A percentile compares a stretch with the other conserved stretches of the same genome.
Evolutionary conservation across 2,113 vertebrate species (phyloP).

Genomic region (Artemisiospiza belli): DNA sequence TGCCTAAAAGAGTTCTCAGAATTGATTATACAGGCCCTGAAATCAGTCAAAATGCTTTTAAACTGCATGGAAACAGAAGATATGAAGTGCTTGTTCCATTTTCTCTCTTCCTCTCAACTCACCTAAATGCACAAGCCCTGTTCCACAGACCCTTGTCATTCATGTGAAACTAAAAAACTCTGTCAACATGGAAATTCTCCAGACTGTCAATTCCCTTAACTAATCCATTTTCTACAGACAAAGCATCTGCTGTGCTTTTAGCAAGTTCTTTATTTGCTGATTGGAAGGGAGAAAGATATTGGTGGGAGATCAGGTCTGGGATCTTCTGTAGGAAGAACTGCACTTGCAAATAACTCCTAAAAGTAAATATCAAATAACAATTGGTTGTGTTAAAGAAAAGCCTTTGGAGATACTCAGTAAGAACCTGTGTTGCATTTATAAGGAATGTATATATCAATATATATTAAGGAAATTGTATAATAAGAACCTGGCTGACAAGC

Average conservation of each 20-base stretch:
- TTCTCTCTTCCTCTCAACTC: neutral
- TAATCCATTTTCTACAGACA: neutral
- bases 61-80: neutral
- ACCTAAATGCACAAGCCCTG: neutral
- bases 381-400: neutral
- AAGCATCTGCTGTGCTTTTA: neutral
- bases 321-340: neutral
- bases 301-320: neutral
- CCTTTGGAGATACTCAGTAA: neutral
- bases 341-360: neutral
- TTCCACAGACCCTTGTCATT: neutral
- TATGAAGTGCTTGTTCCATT: neutral
- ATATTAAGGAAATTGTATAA: neutral
- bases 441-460: neutral
- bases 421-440: neutral
- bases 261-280: neutral
- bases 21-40: neutral
- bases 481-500: neutral
- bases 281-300: neutral
- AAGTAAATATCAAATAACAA: neutral
- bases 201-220: neutral
- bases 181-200: neutral
- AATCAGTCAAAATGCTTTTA: neutral
- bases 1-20: neutral
- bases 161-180: conserved; percentile 14